Conservation (phyloP, 1,140 invertebrate species). For the Leptinotarsa undecemlineata region DNA sequence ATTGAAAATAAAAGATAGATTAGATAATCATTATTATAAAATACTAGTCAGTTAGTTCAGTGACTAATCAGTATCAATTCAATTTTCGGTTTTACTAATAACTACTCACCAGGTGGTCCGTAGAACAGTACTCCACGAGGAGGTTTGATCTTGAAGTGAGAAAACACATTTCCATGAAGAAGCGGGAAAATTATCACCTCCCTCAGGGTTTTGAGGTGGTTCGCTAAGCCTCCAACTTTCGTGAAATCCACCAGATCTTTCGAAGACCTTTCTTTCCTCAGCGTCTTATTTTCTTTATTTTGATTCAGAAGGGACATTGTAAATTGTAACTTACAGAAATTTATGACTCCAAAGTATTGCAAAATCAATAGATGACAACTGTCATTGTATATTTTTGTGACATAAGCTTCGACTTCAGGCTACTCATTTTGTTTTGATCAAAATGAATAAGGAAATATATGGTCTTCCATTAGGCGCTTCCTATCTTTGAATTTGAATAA, state of each 20-base stretch:
- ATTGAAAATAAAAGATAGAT: too few relatives aligned
- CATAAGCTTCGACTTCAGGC: neutral
- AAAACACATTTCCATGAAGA: constrained; percentile 71
- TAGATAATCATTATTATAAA: too few relatives aligned
- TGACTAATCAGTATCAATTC: too few relatives aligned
- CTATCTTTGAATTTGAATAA: too few relatives aligned
- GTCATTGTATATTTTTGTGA: constrained; percentile 1
- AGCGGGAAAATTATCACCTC: constrained; percentile 76
- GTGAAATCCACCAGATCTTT: constrained; percentile 56
- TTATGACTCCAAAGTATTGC: constrained; percentile 3
- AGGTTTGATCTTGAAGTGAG: constrained; percentile 68
- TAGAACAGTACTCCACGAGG: constrained; percentile 76
- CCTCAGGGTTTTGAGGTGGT: constrained; percentile 71
- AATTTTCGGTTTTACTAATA: too few relatives aligned
- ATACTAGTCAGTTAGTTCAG: too few relatives aligned
- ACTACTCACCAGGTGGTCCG: constrained; percentile 71
- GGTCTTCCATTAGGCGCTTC: too few relatives aligned
- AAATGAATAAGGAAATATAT: too few relatives aligned
- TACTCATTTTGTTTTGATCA: too few relatives aligned
- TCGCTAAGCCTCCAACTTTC: constrained; percentile 69
- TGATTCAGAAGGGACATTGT: constrained; percentile 28
- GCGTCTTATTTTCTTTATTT: constrained; percentile 18
- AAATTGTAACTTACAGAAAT: constrained; percentile 11
- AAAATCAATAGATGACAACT: neutral
- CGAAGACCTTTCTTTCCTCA: constrained; percentile 25